Percentiles rank a stretch among this genome's conserved stretches.
These are phyloP conservation scores for Ephialtes manifestator DNA, from an alignment of 2,888 invertebrate species.

Conservation along the genomic window DNA sequence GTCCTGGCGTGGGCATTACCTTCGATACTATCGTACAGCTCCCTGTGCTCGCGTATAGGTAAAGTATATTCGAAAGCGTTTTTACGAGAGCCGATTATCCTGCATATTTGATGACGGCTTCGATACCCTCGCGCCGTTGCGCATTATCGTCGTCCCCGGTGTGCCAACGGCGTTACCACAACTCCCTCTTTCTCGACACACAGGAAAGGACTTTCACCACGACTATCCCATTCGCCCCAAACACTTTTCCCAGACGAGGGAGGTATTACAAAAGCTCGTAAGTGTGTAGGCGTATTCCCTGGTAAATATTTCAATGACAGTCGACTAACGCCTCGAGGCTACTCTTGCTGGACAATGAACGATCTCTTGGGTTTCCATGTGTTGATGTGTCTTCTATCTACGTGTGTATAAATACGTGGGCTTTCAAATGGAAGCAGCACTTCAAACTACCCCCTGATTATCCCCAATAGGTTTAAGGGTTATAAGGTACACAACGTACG, in stretches of 20 bases:
- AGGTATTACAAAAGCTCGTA: conserved; percentile 51
- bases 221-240: background rate
- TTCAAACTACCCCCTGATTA: conserved; percentile 50
- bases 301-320: conserved; percentile 75
- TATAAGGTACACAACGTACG: conserved; percentile 21
- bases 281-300: conserved; percentile 70
- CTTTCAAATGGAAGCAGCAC: conserved; percentile 40
- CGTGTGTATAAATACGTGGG: background rate
- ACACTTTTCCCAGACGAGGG: conserved; percentile 5
- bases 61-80: conserved; percentile 62
- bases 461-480: conserved; percentile 43
- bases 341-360: conserved; percentile 43
- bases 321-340: conserved; percentile 51
- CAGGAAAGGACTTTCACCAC: conserved; percentile 22
- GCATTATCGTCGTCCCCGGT: conserved; percentile 72
- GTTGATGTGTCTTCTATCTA: conserved; percentile 4
- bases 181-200: conserved; percentile 45
- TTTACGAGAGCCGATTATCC: conserved; percentile 76
- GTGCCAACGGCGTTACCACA: conserved; percentile 58
- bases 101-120: conserved; percentile 78
- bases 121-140: conserved; percentile 68
- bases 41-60: conserved; percentile 6
- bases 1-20: conserved; percentile 23
- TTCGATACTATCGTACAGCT: conserved; percentile 2
- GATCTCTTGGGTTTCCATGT: conserved; percentile 28